A percentile compares a stretch with the other conserved stretches of the same genome.
Conservation (phyloP, 2,888 invertebrate genomes). For the Ormia ochracea region DNA sequence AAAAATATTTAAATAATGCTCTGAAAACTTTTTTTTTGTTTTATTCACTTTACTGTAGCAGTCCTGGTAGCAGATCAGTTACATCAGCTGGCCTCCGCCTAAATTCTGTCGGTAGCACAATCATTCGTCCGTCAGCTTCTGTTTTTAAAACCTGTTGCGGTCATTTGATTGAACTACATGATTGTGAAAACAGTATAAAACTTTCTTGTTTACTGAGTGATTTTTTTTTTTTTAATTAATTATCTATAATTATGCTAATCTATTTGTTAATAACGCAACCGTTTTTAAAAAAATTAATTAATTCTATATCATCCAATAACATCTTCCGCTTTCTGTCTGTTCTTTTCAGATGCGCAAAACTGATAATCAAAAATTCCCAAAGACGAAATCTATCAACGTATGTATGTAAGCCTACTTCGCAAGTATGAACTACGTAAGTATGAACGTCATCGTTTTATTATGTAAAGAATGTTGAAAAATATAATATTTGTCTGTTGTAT, state of each 20-base stretch:
- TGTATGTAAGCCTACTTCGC: too few species aligned
- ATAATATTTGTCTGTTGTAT: too few species aligned
- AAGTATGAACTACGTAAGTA: too few species aligned
- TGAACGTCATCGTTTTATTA: too few species aligned
- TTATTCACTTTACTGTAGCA: too few species aligned
- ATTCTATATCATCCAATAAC: not conserved
- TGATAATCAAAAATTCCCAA: not conserved
- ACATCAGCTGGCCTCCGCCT: too few species aligned
- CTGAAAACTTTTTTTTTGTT: too few species aligned
- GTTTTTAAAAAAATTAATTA: not conserved
- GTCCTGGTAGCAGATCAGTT: too few species aligned
- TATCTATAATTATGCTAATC: slow-evolving; percentile 19
- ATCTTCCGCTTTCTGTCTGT: not conserved
- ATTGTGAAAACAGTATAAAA: not conserved
- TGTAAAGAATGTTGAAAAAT: too few species aligned
- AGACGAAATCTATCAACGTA: not conserved
- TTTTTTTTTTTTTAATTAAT: not conserved
- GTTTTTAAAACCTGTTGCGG: not conserved
- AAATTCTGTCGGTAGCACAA: not conserved
- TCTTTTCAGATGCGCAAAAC: slow-evolving; percentile 7
- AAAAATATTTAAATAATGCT: too few species aligned
- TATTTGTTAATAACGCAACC: slow-evolving; percentile 15
- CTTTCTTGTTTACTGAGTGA: not conserved
- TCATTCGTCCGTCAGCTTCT: not conserved
- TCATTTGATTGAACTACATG: not conserved